phyloP scores from a whole-genome alignment of 2,113 vertebrate species.

The Trematocara nigrifrons region DNA sequence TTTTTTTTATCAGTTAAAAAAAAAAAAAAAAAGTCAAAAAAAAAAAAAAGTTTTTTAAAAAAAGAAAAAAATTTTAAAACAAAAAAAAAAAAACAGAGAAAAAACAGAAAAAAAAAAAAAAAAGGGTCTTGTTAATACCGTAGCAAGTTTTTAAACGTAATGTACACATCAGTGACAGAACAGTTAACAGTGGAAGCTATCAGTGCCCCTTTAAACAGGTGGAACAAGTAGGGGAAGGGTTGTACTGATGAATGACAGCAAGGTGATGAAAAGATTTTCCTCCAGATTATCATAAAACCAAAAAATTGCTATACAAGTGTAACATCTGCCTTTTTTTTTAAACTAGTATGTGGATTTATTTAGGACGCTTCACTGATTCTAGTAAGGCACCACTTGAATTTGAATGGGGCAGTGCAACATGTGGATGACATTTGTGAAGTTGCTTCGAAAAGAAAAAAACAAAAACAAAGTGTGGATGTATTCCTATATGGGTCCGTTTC shows the following conservation, averaged over 20 bases:
- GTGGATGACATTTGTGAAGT: neutral
- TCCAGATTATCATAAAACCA: neutral
- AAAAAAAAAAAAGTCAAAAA: slow-evolving; percentile 21
- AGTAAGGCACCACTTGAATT: slow-evolving; percentile 52
- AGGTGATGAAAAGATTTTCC: neutral
- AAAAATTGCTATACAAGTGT: neutral
- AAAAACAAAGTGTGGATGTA: neutral
- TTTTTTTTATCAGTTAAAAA: no score
- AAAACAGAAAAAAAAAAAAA: neutral
- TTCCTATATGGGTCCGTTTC: slow-evolving; percentile 5
- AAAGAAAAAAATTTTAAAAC: neutral
- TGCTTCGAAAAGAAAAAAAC: neutral
- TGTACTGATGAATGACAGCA: slow-evolving; percentile 5
- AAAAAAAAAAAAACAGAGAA: no score
- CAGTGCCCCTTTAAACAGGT: slow-evolving; percentile 12
- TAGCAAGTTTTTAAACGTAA: slow-evolving; percentile 39
- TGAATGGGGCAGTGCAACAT: neutral
- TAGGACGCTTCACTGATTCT: neutral
- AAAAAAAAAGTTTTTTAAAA: slow-evolving; percentile 30
- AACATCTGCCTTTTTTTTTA: neutral
- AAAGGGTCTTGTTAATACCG: slow-evolving; percentile 18
- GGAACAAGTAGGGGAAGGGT: slow-evolving; percentile 8
- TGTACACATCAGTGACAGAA: slow-evolving; percentile 23
- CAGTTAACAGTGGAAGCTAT: neutral
- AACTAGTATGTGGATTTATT: neutral